These are phyloP conservation scores for Pantherophis guttatus DNA, from an alignment of 2,113 vertebrate species.

Conservation along the genomic window DNA sequence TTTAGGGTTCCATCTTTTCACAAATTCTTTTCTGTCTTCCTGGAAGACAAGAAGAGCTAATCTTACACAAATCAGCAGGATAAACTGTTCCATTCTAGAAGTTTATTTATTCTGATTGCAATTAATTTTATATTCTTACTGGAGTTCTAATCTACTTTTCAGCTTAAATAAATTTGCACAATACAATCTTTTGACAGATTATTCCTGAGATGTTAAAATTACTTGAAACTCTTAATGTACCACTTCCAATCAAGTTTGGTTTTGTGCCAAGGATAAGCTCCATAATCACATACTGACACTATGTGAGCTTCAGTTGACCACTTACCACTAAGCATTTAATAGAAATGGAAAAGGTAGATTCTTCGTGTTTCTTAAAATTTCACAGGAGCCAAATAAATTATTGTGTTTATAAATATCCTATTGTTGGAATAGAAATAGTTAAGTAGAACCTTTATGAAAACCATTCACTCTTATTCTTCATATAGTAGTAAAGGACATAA, in stretches of 20 bases:
- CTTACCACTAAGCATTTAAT: background rate
- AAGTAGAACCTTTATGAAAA: background rate
- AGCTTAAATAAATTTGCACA: background rate
- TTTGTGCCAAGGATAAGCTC: background rate
- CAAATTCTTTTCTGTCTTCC: background rate
- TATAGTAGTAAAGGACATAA: background rate
- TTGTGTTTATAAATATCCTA: background rate
- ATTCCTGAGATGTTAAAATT: constrained; percentile 33
- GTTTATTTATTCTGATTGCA: constrained; percentile 19
- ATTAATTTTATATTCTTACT: background rate
- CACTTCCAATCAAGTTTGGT: background rate
- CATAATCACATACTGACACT: background rate
- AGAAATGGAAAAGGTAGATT: background rate
- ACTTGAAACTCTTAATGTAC: constrained; percentile 27
- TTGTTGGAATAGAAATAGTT: background rate
- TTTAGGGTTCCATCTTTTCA: constrained; percentile 15
- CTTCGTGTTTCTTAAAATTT: background rate
- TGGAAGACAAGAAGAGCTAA: background rate
- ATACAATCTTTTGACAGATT: constrained; percentile 18
- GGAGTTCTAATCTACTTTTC: constrained; percentile 31
- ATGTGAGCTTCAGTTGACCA: background rate
- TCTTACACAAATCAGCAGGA: background rate
- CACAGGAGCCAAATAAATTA: background rate
- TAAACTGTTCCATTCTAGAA: constrained; percentile 19
- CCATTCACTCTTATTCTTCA: background rate